Base-by-base conservation (phyloP, 2,113 vertebrate genomes). In the Typhlomys cinereus region DNA sequence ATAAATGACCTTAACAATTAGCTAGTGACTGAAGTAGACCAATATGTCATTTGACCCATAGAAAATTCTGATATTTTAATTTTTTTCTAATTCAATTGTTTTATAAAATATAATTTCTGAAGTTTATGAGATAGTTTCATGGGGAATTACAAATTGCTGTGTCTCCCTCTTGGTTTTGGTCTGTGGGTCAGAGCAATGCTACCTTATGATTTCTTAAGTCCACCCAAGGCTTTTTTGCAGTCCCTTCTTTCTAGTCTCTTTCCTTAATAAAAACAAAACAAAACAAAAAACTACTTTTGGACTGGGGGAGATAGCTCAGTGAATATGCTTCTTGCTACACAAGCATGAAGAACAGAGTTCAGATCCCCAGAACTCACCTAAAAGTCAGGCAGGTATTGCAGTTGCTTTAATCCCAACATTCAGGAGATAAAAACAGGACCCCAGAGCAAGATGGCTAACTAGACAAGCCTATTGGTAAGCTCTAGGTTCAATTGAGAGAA, bases 71-170 rank as follows among this genome's bases (percentile, higher is more conserved):
- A 59, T 70, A 79, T 73, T 57, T n/a, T 29, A 90, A 85, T 85
- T 92, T 89, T 85, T 29, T 29, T 86, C 57, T 14, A 70, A 94
- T 61, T 89, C 48, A 83, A 44, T 64, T 93, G 39, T 62, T 92
- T 94, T 57, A 39, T 34, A 74, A 89, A 92, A 76, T 34, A 85
- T 36, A 61, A 46, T 73, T 90, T 90, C 27, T 61, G 89, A n/a
- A 59, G 52, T 85, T 83, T 46, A 61, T 25, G 20, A 34, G 39
- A 57, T 90, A 31, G 66, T 90, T 95, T 86, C 39, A 84, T 84
- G 20, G 41, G 23, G 41, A 41, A 90, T 62, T 57, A 21, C 29
- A 81, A 87, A 44, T n/a, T 86, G 54, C 13, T 61, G 3, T 54
- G 31, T n/a, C n/a, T 90, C 5, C 0, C 39, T 76, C 57, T 89